A percentile compares a stretch with the other conserved stretches of the same genome.
phyloP scores from a whole-genome alignment of 2,113 vertebrate genomes.

The Cyrtonyx montezumae region DNA sequence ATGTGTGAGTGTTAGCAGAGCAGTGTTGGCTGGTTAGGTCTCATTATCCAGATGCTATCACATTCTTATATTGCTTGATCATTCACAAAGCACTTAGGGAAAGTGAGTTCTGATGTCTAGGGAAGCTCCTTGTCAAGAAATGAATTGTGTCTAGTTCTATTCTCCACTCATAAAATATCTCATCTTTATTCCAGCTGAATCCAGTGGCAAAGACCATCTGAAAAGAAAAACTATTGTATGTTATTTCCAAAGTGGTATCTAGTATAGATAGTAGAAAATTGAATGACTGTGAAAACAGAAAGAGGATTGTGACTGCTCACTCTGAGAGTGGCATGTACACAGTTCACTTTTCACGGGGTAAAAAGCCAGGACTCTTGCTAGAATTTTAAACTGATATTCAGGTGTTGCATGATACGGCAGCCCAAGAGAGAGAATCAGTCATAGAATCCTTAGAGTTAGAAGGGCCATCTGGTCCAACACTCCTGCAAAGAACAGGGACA shows the following conservation, averaged over 20 bases:
- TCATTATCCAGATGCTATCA: neutral
- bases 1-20: neutral
- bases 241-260: neutral
- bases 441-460: too few species aligned
- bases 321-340: neutral
- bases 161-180: neutral
- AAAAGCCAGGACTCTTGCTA: neutral
- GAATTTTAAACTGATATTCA: neutral
- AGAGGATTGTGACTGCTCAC: neutral
- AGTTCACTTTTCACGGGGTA: neutral
- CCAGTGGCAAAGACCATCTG: neutral
- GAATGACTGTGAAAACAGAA: neutral
- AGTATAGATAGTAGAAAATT: neutral
- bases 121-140: neutral
- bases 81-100: neutral
- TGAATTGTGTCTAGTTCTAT: neutral
- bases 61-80: neutral
- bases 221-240: neutral
- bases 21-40: neutral
- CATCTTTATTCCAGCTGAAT: neutral
- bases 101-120: neutral
- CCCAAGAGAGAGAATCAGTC: neutral
- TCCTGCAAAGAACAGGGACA: too few species aligned
- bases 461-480: too few species aligned
- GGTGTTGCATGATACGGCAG: neutral